A percentile compares a stretch with the other conserved stretches of the same genome.
These are phyloP conservation scores for Carabus problematicus DNA, from an alignment of 2,888 invertebrate genomes.

Conservation along the genomic window DNA sequence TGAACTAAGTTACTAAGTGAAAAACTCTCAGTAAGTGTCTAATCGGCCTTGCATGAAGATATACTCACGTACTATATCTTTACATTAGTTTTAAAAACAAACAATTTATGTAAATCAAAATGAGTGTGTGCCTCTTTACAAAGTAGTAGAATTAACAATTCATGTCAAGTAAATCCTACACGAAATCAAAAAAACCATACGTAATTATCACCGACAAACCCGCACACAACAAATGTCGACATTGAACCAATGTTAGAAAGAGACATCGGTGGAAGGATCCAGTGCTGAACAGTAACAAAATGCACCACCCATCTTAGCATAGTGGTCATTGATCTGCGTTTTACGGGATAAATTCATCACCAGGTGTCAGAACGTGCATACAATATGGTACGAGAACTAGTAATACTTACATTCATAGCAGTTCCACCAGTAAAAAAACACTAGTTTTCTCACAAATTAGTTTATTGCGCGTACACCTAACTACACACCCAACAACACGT, in stretches of 20 bases:
- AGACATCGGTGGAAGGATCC: conserved; percentile 29
- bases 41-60: too few relatives aligned
- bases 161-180: conserved; percentile 48
- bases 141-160: conserved; percentile 44
- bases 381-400: conserved; percentile 14
- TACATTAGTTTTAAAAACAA: conserved; percentile 27
- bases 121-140: conserved; percentile 22
- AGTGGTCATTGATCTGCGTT: conserved; percentile 59
- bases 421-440: conserved; percentile 39
- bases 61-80: not conserved
- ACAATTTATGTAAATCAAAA: conserved; percentile 21
- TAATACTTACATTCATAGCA: conserved; percentile 46
- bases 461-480: conserved; percentile 43
- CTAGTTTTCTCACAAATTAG: conserved; percentile 37
- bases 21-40: too few relatives aligned
- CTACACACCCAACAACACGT: conserved; percentile 45
- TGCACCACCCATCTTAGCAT: conserved; percentile 52
- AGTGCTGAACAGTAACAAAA: conserved; percentile 41
- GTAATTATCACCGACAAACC: conserved; percentile 43
- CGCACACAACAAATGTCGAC: conserved; percentile 41
- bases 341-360: conserved; percentile 45
- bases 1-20: too few relatives aligned
- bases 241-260: conserved; percentile 44
- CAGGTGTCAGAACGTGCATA: not conserved
- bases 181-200: conserved; percentile 37